Percentiles rank a stretch among this genome's conserved stretches.
Evolutionary conservation across 2,888 invertebrate species (phyloP).

Genomic region (Lobophora halterata): DNA sequence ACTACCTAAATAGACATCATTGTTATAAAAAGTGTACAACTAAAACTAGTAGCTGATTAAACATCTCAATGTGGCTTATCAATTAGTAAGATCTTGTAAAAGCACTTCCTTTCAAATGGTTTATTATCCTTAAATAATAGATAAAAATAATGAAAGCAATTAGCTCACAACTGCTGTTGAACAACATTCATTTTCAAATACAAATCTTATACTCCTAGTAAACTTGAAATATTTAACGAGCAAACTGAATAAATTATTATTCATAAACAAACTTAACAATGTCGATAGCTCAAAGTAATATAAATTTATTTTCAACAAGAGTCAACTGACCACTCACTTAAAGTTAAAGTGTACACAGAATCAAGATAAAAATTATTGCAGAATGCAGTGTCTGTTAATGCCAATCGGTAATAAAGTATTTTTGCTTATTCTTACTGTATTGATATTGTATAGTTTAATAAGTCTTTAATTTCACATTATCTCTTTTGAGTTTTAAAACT

Average conservation of each 20-base stretch:
- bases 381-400: slow-evolving; percentile 54
- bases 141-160: slow-evolving; percentile 77
- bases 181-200: slow-evolving; percentile 76
- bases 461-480: slow-evolving; percentile 71
- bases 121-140: slow-evolving; percentile 79
- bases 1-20: slow-evolving; percentile 80
- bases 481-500: slow-evolving; percentile 80
- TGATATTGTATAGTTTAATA: slow-evolving; percentile 71
- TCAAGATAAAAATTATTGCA: slow-evolving; percentile 54
- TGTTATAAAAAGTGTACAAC: slow-evolving; percentile 81
- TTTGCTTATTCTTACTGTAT: slow-evolving; percentile 76
- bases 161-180: slow-evolving; percentile 74
- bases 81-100: slow-evolving; percentile 80
- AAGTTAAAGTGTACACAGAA: slow-evolving; percentile 54
- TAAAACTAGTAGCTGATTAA: slow-evolving; percentile 80
- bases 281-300: slow-evolving; percentile 79
- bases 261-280: slow-evolving; percentile 81
- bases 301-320: slow-evolving; percentile 75
- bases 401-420: slow-evolving; percentile 63
- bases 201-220: slow-evolving; percentile 78
- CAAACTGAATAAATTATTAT: slow-evolving; percentile 81
- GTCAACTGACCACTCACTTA: slow-evolving; percentile 65
- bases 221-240: slow-evolving; percentile 81
- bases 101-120: slow-evolving; percentile 76
- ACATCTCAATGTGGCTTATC: slow-evolving; percentile 79